Percentiles rank a stretch among this genome's conserved stretches.
Evolutionary conservation across 2,113 vertebrate genomes (phyloP).

Genomic region (Regulus satrapa): DNA sequence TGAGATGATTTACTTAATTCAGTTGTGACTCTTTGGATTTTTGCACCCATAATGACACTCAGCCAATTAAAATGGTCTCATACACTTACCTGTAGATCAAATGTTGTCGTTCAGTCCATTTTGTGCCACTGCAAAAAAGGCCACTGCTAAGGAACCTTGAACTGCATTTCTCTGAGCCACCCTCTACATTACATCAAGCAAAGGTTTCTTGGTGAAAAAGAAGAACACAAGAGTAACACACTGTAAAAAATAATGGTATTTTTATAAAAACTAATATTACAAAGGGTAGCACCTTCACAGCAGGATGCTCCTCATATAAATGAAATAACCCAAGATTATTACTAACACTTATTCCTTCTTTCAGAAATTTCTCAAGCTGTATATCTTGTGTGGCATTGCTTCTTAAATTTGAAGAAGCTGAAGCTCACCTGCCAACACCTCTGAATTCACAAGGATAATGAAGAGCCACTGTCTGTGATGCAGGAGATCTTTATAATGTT

Average conservation of each 20-base stretch:
- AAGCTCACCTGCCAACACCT: background rate
- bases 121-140: background rate
- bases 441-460: background rate
- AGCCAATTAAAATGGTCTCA: background rate
- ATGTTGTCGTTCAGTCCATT: rapidly evolving
- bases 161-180: background rate
- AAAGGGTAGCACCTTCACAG: background rate
- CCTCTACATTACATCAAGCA: background rate
- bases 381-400: background rate
- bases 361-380: background rate
- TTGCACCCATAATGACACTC: background rate
- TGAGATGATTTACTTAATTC: background rate
- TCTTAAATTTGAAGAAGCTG: background rate
- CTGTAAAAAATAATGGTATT: background rate
- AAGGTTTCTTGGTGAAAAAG: background rate
- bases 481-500: background rate
- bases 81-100: background rate
- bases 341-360: background rate
- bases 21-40: background rate
- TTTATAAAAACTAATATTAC: background rate
- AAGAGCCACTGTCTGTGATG: background rate
- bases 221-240: background rate
- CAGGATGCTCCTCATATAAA: background rate
- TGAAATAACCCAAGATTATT: background rate
- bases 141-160: background rate